A percentile compares a stretch with the other conserved stretches of the same genome.
phyloP scores from a whole-genome alignment of 2,797 vertebrate genomes.

The Vespertilio murinus region DNA sequence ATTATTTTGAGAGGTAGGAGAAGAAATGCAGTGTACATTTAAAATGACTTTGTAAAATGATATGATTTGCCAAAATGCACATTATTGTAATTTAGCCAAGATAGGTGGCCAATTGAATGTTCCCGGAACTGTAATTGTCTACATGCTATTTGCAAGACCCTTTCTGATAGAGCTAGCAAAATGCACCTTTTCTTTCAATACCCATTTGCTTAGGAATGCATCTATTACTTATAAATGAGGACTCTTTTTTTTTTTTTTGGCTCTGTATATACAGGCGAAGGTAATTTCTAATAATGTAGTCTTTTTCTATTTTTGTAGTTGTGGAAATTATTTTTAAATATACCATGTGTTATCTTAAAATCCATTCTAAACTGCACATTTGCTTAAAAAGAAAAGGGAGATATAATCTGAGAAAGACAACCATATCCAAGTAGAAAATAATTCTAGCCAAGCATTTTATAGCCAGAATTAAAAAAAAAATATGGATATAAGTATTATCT shows the following conservation, averaged over 20 bases:
- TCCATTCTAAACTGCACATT: slow-evolving; percentile 56
- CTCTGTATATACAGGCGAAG: slow-evolving; percentile 64
- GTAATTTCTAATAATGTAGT: slow-evolving; percentile 64
- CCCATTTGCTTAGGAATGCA: slow-evolving; percentile 70
- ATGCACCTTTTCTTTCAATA: slow-evolving; percentile 66
- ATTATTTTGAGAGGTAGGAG: slow-evolving; percentile 59
- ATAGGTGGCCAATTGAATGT: slow-evolving; percentile 71
- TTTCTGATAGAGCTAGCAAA: slow-evolving; percentile 61
- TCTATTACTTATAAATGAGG: slow-evolving; percentile 69
- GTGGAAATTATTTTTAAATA: slow-evolving; percentile 67
- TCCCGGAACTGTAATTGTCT: slow-evolving; percentile 70
- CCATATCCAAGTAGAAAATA: background rate
- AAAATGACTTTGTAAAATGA: slow-evolving; percentile 74
- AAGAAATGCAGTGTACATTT: slow-evolving; percentile 59
- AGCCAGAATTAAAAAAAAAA: slow-evolving; percentile 45
- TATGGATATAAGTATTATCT: background rate
- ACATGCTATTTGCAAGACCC: slow-evolving; percentile 56
- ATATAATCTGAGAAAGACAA: slow-evolving; percentile 49
- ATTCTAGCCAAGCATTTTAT: background rate
- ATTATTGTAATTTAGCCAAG: slow-evolving; percentile 73
- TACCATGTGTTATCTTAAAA: slow-evolving; percentile 56
- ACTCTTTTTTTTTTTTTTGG: background rate
- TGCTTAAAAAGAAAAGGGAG: slow-evolving; percentile 55
- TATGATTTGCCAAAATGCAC: slow-evolving; percentile 74
- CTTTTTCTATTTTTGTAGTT: slow-evolving; percentile 42